These are phyloP conservation scores for Symphodus melops DNA, from an alignment of 2,113 vertebrate genomes.

Conservation along the genomic window DNA sequence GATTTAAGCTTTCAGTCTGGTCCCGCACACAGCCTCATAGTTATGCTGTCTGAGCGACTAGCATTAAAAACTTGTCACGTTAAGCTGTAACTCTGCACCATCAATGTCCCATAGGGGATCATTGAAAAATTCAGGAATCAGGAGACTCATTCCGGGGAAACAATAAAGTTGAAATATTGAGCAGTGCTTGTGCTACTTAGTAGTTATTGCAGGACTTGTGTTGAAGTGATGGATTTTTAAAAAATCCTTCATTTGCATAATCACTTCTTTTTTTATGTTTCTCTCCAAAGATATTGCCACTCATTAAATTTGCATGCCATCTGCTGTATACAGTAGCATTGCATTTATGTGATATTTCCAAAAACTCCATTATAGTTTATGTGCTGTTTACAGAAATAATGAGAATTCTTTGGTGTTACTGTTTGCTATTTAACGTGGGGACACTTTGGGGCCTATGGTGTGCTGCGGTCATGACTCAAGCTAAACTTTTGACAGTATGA, in stretches of 20 bases:
- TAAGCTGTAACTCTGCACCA: background rate
- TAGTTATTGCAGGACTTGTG: constrained; percentile 3
- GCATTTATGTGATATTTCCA: constrained; percentile 39
- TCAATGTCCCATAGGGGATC: background rate
- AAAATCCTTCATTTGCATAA: constrained; percentile 43
- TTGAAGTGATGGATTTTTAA: constrained; percentile 1
- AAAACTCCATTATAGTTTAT: constrained; percentile 29
- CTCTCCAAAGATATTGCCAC: constrained; percentile 33
- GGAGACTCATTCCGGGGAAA: background rate
- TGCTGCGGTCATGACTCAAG: background rate
- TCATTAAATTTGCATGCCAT: constrained; percentile 42
- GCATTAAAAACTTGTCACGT: background rate
- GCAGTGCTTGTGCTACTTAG: background rate
- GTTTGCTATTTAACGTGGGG: constrained; percentile 1
- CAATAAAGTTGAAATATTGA: constrained; percentile 1
- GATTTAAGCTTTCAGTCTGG: constrained; percentile 17
- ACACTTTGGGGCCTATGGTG: background rate
- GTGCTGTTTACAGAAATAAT: constrained; percentile 25
- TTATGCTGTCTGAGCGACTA: background rate
- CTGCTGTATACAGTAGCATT: constrained; percentile 21
- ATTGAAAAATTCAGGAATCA: background rate
- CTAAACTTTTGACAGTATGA: background rate
- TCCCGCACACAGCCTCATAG: background rate
- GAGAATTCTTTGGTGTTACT: constrained; percentile 18
- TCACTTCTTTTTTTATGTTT: constrained; percentile 45